Evolutionary conservation across 2,797 vertebrate genomes (phyloP), one percentile per base, ranked within the genome.

Genomic region (Triplophysa bombifrons): DNA sequence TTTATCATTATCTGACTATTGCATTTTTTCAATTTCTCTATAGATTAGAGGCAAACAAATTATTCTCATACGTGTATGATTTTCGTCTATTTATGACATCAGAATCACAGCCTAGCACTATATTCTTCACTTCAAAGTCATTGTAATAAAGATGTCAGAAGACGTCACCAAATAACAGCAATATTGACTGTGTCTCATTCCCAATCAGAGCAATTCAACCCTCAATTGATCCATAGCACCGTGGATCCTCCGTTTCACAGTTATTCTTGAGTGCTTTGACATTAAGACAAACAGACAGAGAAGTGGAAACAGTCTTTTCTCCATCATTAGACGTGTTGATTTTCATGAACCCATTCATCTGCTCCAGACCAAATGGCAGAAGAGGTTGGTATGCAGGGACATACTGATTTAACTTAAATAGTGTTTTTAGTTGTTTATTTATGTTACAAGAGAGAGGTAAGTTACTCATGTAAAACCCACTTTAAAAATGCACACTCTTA

Each of bases 321-420:
- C 56, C 68, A 64, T 78, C 68, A 78, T 78, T 78, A 71, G 17
- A 16, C 16, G 41, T 71, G 67, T 53, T 71, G 51, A 44, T 72
- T 72, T 41, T 53, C 58, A 72, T 55, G 13, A 64, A 13, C 10
- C 11, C 20, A 1, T 38, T 41, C 56, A 48, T 61, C 76, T 63
- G 41, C 27, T 70, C 3, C 44, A 27, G 50, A 51, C 50, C 17
- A 7, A 51, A 17, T 17, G 55, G 75, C 56, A 78, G 2, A 63
- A 7, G 11, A 71, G 25, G 25, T 44, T 69, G 56, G 41, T 50
- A 51, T n/a, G 22, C 0, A 19, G 41, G 53, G 38, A 48, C 16
- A 60, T 11, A 10, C 20, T 22, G 55, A 25, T 53, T 13, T 14
- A 4, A 3, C 46, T 14, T 14, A 46, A 12, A 46, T 46, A 1